phyloP scores from a whole-genome alignment of 2,888 invertebrate genomes.

The Drosophila birchii region DNA sequence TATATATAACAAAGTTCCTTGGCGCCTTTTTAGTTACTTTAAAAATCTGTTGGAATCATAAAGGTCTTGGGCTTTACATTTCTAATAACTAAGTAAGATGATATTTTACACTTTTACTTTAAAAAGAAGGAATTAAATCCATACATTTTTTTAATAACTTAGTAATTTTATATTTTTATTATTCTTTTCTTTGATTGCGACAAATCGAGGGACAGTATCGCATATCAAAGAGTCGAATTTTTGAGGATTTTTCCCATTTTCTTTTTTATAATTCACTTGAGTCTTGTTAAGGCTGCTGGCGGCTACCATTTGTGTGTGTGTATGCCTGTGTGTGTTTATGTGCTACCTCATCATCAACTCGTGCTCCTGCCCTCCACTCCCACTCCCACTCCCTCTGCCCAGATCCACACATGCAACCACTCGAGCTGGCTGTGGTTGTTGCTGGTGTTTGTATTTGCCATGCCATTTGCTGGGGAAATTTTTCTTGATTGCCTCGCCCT shows the following conservation, averaged over 20 bases:
- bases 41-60: not conserved
- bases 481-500: constrained; percentile 74
- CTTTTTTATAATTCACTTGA: constrained; percentile 52
- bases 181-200: not conserved
- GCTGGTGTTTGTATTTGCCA: constrained; percentile 63
- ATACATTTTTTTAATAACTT: not conserved
- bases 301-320: constrained; percentile 25
- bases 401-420: constrained; percentile 52
- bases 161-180: not conserved
- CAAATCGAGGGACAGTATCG: constrained; percentile 15
- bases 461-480: constrained; percentile 73
- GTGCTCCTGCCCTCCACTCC: constrained; percentile 14
- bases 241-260: not conserved
- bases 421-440: constrained; percentile 48
- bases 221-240: constrained; percentile 19
- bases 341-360: constrained; percentile 53
- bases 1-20: not conserved
- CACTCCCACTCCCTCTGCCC: not conserved
- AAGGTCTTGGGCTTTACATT: no score
- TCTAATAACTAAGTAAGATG: not conserved
- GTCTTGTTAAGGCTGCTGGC: constrained; percentile 44
- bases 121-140: not conserved
- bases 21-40: fast-evolving
- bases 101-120: not conserved
- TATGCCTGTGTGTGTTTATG: constrained; percentile 27